Conservation (phyloP, 2,797 vertebrate species). For the Spondyliosoma cantharus region DNA sequence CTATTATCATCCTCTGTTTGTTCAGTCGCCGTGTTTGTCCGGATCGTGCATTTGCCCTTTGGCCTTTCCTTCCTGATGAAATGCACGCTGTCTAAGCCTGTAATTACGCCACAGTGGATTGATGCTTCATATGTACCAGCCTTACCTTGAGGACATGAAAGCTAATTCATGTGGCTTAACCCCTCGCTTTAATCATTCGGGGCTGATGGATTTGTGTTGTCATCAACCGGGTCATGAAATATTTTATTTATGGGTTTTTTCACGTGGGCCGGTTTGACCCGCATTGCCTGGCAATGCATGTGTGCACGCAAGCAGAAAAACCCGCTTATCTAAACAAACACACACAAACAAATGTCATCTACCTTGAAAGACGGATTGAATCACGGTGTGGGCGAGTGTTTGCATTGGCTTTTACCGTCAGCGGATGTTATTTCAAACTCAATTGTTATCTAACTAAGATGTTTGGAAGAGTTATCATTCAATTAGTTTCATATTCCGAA, state of each 20-base stretch:
- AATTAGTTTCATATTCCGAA: neutral
- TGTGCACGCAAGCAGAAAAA: conserved; percentile 19
- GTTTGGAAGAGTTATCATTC: neutral
- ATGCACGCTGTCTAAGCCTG: conserved; percentile 1
- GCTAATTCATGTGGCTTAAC: conserved; percentile 17
- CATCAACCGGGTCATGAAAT: conserved; percentile 13
- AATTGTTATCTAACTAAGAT: too few relatives aligned
- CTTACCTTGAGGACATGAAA: conserved; percentile 53
- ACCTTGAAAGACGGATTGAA: neutral
- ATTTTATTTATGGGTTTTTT: conserved; percentile 35
- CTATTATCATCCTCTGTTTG: neutral
- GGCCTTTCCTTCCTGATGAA: conserved; percentile 19
- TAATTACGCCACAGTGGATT: conserved; percentile 33
- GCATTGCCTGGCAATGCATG: conserved; percentile 27
- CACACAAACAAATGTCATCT: conserved; percentile 20
- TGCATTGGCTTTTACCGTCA: conserved; percentile 3
- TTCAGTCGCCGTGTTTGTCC: conserved; percentile 11
- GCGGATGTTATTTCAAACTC: neutral
- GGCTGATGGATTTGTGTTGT: conserved; percentile 14
- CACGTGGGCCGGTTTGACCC: conserved; percentile 8
- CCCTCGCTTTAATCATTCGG: conserved; percentile 26
- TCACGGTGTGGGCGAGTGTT: neutral
- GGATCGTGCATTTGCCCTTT: neutral
- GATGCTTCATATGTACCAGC: conserved; percentile 29
- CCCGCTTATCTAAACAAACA: conserved; percentile 33